A percentile compares a stretch with the other conserved stretches of the same genome.
phyloP scores from a whole-genome alignment of 92 coral and sea anemone genomes.

The Isaurus tuberculatus region DNA sequence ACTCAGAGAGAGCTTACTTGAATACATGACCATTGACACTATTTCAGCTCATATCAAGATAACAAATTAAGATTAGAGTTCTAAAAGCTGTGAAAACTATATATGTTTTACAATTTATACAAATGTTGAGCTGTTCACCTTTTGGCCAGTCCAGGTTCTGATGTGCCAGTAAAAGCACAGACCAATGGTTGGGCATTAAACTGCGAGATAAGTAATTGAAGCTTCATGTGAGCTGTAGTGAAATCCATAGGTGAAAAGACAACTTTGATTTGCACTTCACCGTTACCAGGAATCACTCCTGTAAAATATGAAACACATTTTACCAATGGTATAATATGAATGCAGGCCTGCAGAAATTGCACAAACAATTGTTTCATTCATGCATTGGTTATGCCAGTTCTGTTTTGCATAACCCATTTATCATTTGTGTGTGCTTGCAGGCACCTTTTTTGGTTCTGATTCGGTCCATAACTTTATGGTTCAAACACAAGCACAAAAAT shows the following conservation, averaged over 20 bases:
- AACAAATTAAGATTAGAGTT: too few relatives aligned
- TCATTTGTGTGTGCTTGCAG: too few relatives aligned
- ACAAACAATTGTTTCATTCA: too few relatives aligned
- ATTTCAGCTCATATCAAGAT: too few relatives aligned
- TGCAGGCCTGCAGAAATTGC: too few relatives aligned
- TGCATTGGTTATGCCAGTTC: too few relatives aligned
- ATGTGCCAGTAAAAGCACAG: conserved; percentile 94
- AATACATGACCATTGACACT: too few relatives aligned
- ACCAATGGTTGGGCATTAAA: conserved; percentile 86
- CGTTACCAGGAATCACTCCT: conserved; percentile 89
- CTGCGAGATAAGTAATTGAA: conserved; percentile 93
- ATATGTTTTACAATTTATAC: not conserved
- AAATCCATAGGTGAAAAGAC: conserved; percentile 90
- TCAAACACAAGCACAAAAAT: too few relatives aligned
- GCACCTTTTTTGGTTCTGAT: too few relatives aligned
- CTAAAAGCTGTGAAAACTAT: not conserved
- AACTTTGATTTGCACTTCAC: conserved; percentile 72
- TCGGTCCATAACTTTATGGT: too few relatives aligned
- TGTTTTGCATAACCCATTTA: too few relatives aligned
- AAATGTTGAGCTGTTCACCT: conserved; percentile 56
- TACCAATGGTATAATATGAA: not conserved
- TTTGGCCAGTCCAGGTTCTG: conserved; percentile 91
- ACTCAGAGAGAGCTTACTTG: too few relatives aligned
- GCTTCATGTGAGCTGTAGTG: conserved; percentile 92
- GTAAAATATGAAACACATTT: not conserved